phyloP scores from a whole-genome alignment of 2,113 vertebrate genomes.

The Hydropotes inermis region DNA sequence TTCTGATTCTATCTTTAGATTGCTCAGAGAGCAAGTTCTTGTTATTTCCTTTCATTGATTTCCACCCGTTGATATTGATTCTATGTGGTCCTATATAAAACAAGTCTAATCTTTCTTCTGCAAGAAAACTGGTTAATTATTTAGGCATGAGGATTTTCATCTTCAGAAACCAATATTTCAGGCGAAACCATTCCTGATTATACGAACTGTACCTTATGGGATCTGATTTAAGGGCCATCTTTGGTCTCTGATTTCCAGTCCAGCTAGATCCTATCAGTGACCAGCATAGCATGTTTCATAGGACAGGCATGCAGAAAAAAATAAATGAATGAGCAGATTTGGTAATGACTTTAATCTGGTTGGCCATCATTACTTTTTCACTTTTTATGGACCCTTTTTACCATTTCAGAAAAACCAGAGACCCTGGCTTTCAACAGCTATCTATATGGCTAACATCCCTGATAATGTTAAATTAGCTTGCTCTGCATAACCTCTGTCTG shows the following conservation, averaged over 20 bases:
- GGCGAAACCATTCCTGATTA: background rate
- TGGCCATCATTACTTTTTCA: background rate
- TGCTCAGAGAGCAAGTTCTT: background rate
- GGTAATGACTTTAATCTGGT: background rate
- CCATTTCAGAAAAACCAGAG: background rate
- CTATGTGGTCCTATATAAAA: background rate
- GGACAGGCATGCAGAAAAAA: background rate
- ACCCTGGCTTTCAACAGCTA: background rate
- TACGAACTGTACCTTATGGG: background rate
- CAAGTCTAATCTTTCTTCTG: background rate
- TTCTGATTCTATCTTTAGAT: background rate
- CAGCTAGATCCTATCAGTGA: background rate
- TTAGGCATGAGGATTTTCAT: background rate
- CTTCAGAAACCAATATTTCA: background rate
- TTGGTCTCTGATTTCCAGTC: background rate
- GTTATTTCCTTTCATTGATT: background rate
- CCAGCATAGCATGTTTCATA: background rate
- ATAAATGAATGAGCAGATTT: background rate
- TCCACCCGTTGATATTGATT: background rate
- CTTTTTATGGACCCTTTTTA: conserved; percentile 3
- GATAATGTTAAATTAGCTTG: background rate
- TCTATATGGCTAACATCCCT: background rate
- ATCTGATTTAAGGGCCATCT: background rate
- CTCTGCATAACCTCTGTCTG: background rate
- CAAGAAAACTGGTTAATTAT: background rate